These are phyloP conservation scores for Pseudomyrmex sp. DNA, from an alignment of 1,140 invertebrate species.

Conservation along the genomic window DNA sequence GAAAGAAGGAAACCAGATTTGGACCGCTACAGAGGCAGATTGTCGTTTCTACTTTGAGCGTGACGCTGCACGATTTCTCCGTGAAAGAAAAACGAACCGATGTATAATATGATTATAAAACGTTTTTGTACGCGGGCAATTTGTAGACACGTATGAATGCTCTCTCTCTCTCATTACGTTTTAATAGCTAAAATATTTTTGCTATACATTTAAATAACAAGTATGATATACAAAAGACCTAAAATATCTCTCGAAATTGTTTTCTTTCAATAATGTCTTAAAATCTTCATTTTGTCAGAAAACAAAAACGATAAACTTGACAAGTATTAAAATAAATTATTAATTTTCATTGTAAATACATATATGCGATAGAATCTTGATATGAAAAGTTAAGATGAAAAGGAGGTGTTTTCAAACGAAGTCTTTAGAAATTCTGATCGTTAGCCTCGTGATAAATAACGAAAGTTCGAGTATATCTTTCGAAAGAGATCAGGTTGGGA, in stretches of 20 bases:
- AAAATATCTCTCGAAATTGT: constrained; percentile 13
- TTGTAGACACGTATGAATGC: not conserved
- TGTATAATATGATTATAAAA: constrained; percentile 12
- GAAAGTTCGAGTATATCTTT: constrained; percentile 82
- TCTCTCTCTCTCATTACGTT: not conserved
- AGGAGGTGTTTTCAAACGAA: constrained; percentile 75
- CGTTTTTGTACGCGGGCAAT: not conserved
- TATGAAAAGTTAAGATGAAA: constrained; percentile 60
- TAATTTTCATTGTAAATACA: constrained; percentile 40
- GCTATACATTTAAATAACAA: not conserved
- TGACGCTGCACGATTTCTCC: not conserved
- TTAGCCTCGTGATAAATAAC: constrained; percentile 84
- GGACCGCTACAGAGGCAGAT: constrained; percentile 8
- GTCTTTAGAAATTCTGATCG: constrained; percentile 81
- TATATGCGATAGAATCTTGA: not conserved
- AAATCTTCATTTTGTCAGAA: no score
- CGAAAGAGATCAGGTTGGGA: constrained; percentile 83
- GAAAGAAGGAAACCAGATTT: constrained; percentile 31
- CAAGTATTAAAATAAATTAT: constrained; percentile 44
- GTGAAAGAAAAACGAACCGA: constrained; percentile 21
- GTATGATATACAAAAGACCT: not conserved
- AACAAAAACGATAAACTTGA: not conserved
- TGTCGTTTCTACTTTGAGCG: constrained; percentile 16
- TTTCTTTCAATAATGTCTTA: no score
- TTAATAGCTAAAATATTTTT: not conserved